Evolutionary conservation across 2,888 invertebrate genomes (phyloP).

Genomic region (Dione vanillae): DNA sequence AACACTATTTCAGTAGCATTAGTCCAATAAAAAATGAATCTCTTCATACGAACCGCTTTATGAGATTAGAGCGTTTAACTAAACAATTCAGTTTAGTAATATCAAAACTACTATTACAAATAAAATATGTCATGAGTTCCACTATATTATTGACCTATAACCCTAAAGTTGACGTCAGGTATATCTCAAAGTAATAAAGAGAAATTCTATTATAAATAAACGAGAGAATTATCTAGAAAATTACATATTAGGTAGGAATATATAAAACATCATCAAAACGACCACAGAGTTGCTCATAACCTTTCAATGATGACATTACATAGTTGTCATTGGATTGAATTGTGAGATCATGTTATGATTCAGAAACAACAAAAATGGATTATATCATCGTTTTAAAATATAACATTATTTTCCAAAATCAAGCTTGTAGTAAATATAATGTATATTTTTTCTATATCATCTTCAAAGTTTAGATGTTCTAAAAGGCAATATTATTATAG

Average conservation of each 20-base stretch:
- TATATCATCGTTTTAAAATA: conserved; percentile 29
- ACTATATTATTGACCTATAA: not conserved
- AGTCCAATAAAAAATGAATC: too few relatives aligned
- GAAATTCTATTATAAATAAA: not conserved
- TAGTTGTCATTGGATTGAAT: conserved; percentile 21
- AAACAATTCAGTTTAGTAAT: too few relatives aligned
- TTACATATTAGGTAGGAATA: not conserved
- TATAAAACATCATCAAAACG: not conserved
- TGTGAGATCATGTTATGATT: conserved; percentile 47
- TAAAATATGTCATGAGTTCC: too few relatives aligned
- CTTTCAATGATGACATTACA: not conserved
- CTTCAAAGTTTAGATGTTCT: not conserved
- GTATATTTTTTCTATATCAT: too few relatives aligned
- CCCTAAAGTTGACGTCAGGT: not conserved
- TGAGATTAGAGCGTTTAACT: too few relatives aligned
- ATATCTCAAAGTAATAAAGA: not conserved
- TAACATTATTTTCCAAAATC: not conserved
- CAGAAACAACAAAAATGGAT: conserved; percentile 29
- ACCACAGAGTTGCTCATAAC: conserved; percentile 2
- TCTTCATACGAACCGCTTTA: too few relatives aligned
- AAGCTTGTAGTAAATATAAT: not conserved
- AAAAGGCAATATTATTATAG: too few relatives aligned
- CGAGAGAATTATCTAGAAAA: not conserved
- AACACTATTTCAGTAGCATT: too few relatives aligned
- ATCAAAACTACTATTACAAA: too few relatives aligned